Conservation (phyloP, 2,113 vertebrate species). For the Dascyllus trimaculatus region DNA sequence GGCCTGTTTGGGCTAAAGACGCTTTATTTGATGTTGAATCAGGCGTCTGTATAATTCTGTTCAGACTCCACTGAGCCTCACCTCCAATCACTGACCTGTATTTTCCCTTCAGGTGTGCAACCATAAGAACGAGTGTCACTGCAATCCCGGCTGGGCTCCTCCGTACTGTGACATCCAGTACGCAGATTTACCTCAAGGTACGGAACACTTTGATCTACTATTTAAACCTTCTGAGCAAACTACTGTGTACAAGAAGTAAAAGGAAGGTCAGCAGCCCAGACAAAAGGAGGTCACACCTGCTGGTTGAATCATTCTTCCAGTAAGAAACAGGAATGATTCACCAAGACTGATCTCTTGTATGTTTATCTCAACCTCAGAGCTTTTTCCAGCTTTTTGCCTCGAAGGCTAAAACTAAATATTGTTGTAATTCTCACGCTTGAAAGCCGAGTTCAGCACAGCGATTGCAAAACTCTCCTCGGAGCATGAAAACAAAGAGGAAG, state of each 20-base stretch:
- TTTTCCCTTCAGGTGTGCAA: conserved; percentile 88
- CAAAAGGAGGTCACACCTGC: conserved; percentile 3
- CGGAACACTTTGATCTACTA: fast-evolving
- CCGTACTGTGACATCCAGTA: conserved; percentile 85
- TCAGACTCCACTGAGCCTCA: no score
- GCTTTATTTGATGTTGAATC: no score
- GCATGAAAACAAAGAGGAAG: no score
- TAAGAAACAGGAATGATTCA: conserved; percentile 40
- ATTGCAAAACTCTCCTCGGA: no score
- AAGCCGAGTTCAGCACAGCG: no score
- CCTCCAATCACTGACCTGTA: no score
- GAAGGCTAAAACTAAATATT: no score
- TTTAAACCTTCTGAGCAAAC: neutral
- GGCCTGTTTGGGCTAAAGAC: no score
- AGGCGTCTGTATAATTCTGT: no score
- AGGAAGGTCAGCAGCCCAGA: neutral
- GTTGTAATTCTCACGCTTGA: no score
- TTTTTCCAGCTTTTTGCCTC: neutral
- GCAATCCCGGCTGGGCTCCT: conserved; percentile 87
- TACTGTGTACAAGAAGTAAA: no score
- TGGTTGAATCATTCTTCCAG: conserved; percentile 36
- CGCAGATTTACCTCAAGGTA: conserved; percentile 77
- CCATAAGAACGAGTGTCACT: conserved; percentile 89
- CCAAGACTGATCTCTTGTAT: neutral
- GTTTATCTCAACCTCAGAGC: neutral